These are phyloP conservation scores for Drosophila anomelani DNA, from an alignment of 2,888 invertebrate species.

Conservation along the genomic window DNA sequence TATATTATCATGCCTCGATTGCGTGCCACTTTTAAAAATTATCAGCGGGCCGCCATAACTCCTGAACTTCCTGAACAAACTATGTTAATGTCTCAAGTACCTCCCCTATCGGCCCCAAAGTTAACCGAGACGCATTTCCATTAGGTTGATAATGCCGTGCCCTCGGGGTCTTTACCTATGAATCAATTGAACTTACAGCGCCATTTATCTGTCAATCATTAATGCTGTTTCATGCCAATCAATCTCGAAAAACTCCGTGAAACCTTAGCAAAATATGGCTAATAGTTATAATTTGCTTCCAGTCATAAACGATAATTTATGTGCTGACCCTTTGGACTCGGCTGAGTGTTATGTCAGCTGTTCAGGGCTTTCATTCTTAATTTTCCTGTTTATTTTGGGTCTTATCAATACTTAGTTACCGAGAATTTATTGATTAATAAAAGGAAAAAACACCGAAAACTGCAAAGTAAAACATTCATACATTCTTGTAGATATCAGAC, in stretches of 20 bases:
- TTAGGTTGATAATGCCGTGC: constrained; percentile 21
- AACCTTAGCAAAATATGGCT: not conserved
- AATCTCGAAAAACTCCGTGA: constrained; percentile 26
- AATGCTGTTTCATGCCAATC: constrained; percentile 38
- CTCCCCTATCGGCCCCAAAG: constrained; percentile 7
- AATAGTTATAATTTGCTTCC: constrained; percentile 16
- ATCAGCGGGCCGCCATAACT: constrained; percentile 21
- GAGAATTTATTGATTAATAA: constrained; percentile 72
- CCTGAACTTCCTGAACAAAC: constrained; percentile 25
- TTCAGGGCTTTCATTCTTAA: constrained; percentile 34
- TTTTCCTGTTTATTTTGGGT: constrained; percentile 42
- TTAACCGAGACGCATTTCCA: constrained; percentile 12
- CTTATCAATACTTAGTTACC: constrained; percentile 47
- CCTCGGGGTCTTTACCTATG: constrained; percentile 18
- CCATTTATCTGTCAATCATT: constrained; percentile 32
- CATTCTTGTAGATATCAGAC: constrained; percentile 37
- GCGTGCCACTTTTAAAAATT: constrained; percentile 29
- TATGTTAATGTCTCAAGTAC: constrained; percentile 29
- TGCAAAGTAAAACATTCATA: constrained; percentile 28
- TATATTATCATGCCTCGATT: constrained; percentile 21
- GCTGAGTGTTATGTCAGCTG: constrained; percentile 41
- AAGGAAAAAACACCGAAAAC: constrained; percentile 38
- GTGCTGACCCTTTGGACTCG: constrained; percentile 45
- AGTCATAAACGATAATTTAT: constrained; percentile 8
- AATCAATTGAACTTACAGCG: constrained; percentile 16